A percentile compares a stretch with the other conserved stretches of the same genome.
Evolutionary conservation across 2,888 invertebrate genomes (phyloP).

Genomic region (Drosophila antonietae): DNA sequence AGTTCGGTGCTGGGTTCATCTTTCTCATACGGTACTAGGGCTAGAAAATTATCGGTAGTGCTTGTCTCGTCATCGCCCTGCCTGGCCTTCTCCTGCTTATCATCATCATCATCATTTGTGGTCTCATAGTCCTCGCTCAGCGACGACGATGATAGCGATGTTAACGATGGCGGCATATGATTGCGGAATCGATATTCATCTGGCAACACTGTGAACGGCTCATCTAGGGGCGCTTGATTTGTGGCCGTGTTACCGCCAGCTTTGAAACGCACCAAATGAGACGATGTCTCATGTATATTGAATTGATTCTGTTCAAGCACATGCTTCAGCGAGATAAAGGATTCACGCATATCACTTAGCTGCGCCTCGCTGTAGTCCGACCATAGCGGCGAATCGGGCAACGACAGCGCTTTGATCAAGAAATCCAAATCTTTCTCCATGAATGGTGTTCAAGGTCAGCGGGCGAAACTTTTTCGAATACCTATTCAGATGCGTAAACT

Average conservation of each 20-base stretch:
- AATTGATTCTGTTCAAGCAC: conserved; percentile 31
- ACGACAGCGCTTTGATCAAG: conserved; percentile 58
- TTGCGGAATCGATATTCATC: neutral
- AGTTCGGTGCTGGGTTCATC: conserved; percentile 29
- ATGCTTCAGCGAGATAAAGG: conserved; percentile 44
- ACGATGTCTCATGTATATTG: neutral
- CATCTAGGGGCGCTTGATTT: neutral
- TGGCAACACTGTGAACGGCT: neutral
- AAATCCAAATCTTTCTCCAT: conserved; percentile 68
- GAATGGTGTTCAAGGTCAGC: neutral
- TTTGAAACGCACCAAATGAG: conserved; percentile 38
- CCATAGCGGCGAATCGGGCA: conserved; percentile 42
- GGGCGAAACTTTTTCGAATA: conserved; percentile 6
- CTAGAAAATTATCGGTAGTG: conserved; percentile 21
- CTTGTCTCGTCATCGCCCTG: conserved; percentile 21
- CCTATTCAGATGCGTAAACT: conserved; percentile 4
- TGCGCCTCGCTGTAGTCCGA: conserved; percentile 32
- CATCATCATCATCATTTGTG: neutral
- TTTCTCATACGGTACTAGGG: conserved; percentile 47
- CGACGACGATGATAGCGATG: neutral
- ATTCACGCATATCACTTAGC: conserved; percentile 64
- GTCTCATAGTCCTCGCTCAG: neutral
- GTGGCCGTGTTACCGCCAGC: conserved; percentile 41
- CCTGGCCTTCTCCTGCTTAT: neutral
- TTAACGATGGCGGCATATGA: neutral